Conservation (phyloP, 2,888 invertebrate genomes). For the Ennomos quercinarius region DNA sequence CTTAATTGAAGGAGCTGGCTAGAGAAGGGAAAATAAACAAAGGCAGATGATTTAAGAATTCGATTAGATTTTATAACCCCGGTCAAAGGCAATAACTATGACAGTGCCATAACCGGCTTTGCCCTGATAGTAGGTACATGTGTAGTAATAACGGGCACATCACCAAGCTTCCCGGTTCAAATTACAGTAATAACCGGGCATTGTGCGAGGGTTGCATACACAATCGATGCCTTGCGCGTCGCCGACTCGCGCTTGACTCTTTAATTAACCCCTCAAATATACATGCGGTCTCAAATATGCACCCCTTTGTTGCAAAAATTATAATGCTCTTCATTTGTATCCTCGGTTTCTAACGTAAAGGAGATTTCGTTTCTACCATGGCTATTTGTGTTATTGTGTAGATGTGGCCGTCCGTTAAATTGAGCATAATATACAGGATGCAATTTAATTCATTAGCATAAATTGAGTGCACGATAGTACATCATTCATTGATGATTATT, state of each 20-base stretch:
- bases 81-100: no score
- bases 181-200: slow-evolving; percentile 68
- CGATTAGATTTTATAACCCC: no score
- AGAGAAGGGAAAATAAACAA: no score
- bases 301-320: slow-evolving; percentile 27
- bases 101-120: not conserved
- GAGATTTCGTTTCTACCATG: no score
- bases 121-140: slow-evolving; percentile 8
- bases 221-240: slow-evolving; percentile 18
- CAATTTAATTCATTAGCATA: no score
- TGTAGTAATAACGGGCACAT: slow-evolving; percentile 47
- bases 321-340: slow-evolving; percentile 19
- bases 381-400: no score
- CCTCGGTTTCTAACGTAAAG: not conserved
- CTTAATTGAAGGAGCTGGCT: no score
- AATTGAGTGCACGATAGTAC: no score
- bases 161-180: slow-evolving; percentile 62
- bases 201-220: slow-evolving; percentile 34
- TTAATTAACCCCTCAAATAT: slow-evolving; percentile 31
- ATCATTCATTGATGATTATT: no score
- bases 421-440: no score
- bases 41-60: no score
- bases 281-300: slow-evolving; percentile 30
- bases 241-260: slow-evolving; percentile 39
- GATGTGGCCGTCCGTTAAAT: no score